Evolutionary conservation across 2,113 vertebrate genomes (phyloP), one percentile per base, ranked within the genome.

Genomic region (Pithys albifrons): DNA sequence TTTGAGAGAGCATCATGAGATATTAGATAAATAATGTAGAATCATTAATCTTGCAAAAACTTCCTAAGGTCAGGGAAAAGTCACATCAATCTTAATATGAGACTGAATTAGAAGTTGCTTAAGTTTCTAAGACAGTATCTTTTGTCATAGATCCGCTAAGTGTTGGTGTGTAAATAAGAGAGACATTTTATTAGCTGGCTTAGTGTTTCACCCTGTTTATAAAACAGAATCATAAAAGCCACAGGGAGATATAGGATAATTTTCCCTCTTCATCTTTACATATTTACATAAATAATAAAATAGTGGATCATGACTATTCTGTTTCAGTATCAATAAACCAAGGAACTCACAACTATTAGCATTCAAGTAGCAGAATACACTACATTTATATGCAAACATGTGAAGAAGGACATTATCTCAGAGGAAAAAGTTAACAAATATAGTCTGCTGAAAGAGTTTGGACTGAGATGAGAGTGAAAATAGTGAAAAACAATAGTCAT

Each of bases 381-480:
- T 66, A 31, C 33, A 77, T 80, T 81, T 76, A 29, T 69, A 71
- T 39, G 48, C 89, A 90, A 84, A 91, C 59, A n/a, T 81, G 28
- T 73, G 67, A 97, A 94, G 69, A 86, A 58, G 22, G 28, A 76
- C 45, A 89, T 95, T 91, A 91, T 83, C 94, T 96, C 91, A 71
- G 62, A 96, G 62, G 86, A 31, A 83, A 94, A 97, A 96, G 31
- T 48, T 97, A 97, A 88, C 83, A 88, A 95, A 85, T 84, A 81
- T 5, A 94, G 87, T 49, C 61, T 87, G 39, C 59, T 97, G 94
- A 94, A 66, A 48, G 17, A 27, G 54, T 83, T 97, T 98, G 97
- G 96, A 96, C 75, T 43, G 55, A 95, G 95, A 62, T 91, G 87
- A 96, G 80, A 94, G 94, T 72, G 52, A 94, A 93, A 98, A 95